Evolutionary conservation across 2,113 vertebrate species (phyloP).

Genomic region (Oreocharis arfaki): DNA sequence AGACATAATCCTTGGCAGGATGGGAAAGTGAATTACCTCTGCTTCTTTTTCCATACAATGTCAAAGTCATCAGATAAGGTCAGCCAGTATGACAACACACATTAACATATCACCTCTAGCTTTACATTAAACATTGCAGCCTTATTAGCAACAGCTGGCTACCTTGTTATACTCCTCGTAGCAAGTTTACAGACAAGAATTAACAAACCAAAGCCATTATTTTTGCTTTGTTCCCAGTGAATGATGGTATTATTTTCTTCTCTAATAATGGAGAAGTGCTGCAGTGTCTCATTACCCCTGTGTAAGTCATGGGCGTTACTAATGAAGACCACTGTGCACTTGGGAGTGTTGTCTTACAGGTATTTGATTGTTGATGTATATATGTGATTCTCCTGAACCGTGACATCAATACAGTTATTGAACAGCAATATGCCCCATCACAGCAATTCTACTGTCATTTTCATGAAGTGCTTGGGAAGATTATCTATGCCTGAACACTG

Average conservation of each 20-base stretch:
- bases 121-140: not conserved
- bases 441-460: not conserved
- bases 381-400: not conserved
- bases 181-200: not conserved
- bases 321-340: not conserved
- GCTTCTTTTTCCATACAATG: not conserved
- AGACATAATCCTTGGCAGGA: not conserved
- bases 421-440: not conserved
- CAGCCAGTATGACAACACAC: not conserved
- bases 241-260: not conserved
- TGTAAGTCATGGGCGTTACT: not conserved
- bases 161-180: not conserved
- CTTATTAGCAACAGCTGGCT: not conserved
- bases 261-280: not conserved
- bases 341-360: not conserved
- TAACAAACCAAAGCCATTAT: not conserved
- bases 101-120: not conserved
- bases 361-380: not conserved
- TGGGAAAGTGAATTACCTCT: not conserved
- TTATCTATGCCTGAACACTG: not conserved
- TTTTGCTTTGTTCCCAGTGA: not conserved
- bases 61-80: conserved; percentile 2
- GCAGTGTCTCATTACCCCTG: not conserved
- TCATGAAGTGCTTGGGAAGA: not conserved
- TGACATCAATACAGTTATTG: not conserved